phyloP scores from a whole-genome alignment of 2,113 vertebrate genomes.

The Entosphenus tridentatus region DNA sequence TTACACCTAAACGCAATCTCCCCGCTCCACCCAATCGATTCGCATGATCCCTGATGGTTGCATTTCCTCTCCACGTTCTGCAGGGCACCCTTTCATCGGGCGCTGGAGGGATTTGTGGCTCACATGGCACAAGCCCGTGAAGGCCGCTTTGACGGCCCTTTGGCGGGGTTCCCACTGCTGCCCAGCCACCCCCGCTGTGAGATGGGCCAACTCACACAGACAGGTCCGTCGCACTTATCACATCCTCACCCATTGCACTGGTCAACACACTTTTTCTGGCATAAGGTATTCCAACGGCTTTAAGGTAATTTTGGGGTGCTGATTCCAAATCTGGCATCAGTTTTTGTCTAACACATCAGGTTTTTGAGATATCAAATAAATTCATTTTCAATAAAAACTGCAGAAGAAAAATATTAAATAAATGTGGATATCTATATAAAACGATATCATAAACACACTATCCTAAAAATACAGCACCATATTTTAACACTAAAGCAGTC shows the following conservation, averaged over 20 bases:
- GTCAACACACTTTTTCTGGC: background rate
- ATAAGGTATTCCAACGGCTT: too few species aligned
- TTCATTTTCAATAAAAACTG: background rate
- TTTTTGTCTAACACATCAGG: too few species aligned
- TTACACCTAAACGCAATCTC: too few species aligned
- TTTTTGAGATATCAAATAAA: too few species aligned
- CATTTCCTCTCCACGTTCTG: background rate
- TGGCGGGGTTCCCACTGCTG: conserved; percentile 51
- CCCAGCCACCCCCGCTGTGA: conserved; percentile 63
- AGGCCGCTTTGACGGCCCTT: conserved; percentile 44
- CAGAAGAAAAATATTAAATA: too few species aligned
- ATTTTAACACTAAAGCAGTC: too few species aligned
- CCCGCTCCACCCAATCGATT: too few species aligned
- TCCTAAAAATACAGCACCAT: too few species aligned
- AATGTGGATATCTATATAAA: too few species aligned
- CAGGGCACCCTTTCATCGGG: conserved; percentile 62
- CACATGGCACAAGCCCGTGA: conserved; percentile 49
- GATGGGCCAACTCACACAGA: conserved; percentile 85
- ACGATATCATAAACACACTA: background rate
- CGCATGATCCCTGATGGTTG: too few species aligned
- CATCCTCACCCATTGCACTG: background rate
- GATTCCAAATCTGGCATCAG: too few species aligned
- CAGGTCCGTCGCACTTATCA: conserved; percentile 27
- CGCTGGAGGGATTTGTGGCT: conserved; percentile 46
- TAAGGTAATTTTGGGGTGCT: too few species aligned